Evolutionary conservation across 2,113 vertebrate genomes (phyloP), one percentile per base, ranked within the genome.

Genomic region (Scartelaos histophorus): DNA sequence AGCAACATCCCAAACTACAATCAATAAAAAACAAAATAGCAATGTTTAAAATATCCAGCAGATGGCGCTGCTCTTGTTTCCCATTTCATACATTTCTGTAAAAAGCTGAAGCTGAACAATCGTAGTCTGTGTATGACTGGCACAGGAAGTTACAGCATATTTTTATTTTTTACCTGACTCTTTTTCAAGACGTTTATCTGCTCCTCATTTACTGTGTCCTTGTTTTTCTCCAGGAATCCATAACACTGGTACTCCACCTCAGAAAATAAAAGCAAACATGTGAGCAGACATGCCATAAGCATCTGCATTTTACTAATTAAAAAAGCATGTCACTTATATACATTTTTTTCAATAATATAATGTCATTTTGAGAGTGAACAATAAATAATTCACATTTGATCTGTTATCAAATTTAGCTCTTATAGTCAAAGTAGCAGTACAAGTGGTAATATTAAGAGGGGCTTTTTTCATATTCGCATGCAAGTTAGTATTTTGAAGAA

Each of bases 161-260:
- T 56, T 84, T 84, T 58, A 25, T 58, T 92, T 87, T 25, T 93
- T 88, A 99, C 98, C 97, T 98, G 95, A 94, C 96, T 98, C 66
- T 94, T 94, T 90, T 95, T 98, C 80, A 99, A 91, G 66, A 98
- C 95, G 79, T 94, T 95, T 80, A 99, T 97, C 92, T 98, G 97
- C 85, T 99, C 97, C 90, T 97, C 95, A 86, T 97, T 98, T 79
- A 99, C 96, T 0, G 97, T 98, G 85, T 99, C 97, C 92, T 97
- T 98, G 90, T 99, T 99, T 93, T 99, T 99, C 91, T 98, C 98
- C 84, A 99, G 90, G 92, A 99, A 99, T 46, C 98, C 96, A 67
- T 94, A 94, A 88, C 98, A 99, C 38, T 97, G 96, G 84, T 99
- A 99, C 82, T 98, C 97, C 87, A 99, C 98, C 98, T 99, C 83